Evolutionary conservation across 2,888 invertebrate genomes (phyloP).

Genomic region (Malthinus seriepunctatus): DNA sequence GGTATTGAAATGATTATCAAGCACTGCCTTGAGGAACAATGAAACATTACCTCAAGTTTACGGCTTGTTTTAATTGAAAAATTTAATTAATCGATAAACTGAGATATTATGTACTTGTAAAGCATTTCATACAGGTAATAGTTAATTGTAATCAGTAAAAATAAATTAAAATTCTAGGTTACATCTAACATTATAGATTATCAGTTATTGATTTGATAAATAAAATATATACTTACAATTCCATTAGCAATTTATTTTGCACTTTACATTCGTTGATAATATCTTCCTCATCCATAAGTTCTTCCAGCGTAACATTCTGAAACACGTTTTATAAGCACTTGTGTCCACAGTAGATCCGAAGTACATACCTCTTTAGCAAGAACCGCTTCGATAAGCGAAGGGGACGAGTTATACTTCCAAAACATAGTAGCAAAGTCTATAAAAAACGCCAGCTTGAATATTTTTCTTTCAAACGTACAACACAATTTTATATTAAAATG

Average conservation of each 20-base stretch:
- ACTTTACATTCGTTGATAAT: conserved; percentile 94
- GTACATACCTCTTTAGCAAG: conserved; percentile 73
- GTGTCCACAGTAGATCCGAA: neutral
- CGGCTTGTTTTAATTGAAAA: no score
- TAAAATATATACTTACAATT: conserved; percentile 74
- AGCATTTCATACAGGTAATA: no score
- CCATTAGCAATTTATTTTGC: conserved; percentile 86
- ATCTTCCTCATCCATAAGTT: conserved; percentile 93
- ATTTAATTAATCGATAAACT: no score
- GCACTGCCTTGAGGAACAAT: no score
- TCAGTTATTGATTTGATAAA: no score
- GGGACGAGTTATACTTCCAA: conserved; percentile 78
- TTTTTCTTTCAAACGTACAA: conserved; percentile 11
- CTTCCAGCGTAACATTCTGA: conserved; percentile 87
- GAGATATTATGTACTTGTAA: no score
- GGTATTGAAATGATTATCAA: no score
- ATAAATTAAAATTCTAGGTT: no score
- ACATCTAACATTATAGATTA: no score
- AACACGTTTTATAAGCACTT: conserved; percentile 35
- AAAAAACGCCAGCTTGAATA: conserved; percentile 36
- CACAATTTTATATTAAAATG: conserved; percentile 20
- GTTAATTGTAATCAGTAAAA: no score
- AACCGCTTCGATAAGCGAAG: conserved; percentile 76
- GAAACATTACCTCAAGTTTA: no score
- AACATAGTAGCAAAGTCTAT: conserved; percentile 65